phyloP scores from a whole-genome alignment of 1,140 invertebrate genomes.

The Penaeus japonicus region DNA sequence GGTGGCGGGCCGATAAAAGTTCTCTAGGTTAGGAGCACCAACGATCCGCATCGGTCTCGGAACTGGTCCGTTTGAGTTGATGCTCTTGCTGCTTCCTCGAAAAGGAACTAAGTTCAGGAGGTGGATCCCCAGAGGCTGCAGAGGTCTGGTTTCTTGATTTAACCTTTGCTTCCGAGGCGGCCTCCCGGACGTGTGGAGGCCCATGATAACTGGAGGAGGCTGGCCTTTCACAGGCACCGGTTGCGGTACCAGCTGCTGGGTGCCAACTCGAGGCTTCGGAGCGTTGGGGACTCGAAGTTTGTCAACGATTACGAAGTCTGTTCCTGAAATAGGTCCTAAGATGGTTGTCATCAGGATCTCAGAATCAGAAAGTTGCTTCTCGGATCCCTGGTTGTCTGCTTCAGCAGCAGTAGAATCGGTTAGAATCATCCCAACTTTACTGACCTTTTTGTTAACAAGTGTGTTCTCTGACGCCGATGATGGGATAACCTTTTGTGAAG shows the following conservation, averaged over 20 bases:
- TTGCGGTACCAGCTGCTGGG: conserved; percentile 11
- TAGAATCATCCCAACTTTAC: not conserved
- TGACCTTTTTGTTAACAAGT: too few species aligned
- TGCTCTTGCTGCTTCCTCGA: not conserved
- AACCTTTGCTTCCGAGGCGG: not conserved
- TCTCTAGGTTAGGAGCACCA: conserved; percentile 33
- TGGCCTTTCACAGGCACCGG: conserved; percentile 1
- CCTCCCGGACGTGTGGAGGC: conserved; percentile 36
- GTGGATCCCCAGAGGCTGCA: conserved; percentile 30
- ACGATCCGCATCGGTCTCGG: conserved; percentile 25
- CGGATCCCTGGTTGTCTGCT: not conserved
- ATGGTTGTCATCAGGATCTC: not conserved
- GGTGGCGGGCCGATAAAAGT: conserved; percentile 27
- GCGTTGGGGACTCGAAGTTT: not conserved
- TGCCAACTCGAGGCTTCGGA: conserved; percentile 32
- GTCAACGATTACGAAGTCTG: conserved; percentile 30
- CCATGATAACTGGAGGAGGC: conserved; percentile 8
- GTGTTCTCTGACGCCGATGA: too few species aligned
- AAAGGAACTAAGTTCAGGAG: conserved; percentile 30
- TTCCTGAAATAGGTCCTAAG: not conserved
- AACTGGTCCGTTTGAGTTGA: conserved; percentile 20
- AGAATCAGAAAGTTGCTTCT: not conserved
- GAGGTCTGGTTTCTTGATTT: not conserved
- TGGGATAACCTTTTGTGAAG: too few species aligned
- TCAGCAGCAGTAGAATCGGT: not conserved